Evolutionary conservation across 2,797 vertebrate species (phyloP).

Genomic region (Esox lucius): DNA sequence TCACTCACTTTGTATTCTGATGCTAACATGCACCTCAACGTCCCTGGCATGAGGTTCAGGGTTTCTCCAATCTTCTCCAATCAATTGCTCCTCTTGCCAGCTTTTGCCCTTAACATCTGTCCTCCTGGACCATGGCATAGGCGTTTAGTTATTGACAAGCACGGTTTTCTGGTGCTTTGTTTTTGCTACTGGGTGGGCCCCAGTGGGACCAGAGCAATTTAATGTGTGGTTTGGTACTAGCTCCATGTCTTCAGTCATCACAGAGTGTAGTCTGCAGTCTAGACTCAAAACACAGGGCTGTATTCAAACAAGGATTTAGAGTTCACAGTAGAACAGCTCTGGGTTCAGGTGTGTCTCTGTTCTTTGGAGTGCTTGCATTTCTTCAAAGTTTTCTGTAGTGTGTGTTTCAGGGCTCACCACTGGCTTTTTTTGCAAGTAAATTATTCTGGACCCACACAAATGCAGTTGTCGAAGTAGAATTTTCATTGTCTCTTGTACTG

Average conservation of each 20-base stretch:
- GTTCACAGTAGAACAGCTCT: conserved; percentile 1
- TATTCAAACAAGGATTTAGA: background rate
- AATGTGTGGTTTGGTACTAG: background rate
- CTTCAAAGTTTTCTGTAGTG: no score
- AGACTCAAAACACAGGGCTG: conserved; percentile 1
- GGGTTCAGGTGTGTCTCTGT: background rate
- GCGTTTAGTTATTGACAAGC: background rate
- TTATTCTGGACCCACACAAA: no score
- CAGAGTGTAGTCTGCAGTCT: background rate
- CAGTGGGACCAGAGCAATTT: background rate
- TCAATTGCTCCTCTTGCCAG: background rate
- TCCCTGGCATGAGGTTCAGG: background rate
- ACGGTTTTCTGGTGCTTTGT: background rate
- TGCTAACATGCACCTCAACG: background rate
- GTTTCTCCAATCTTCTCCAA: background rate
- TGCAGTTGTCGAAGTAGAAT: no score
- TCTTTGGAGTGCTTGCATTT: background rate
- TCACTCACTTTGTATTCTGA: background rate
- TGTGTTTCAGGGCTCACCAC: no score
- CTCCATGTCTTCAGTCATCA: background rate
- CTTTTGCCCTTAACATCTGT: background rate
- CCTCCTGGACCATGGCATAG: background rate
- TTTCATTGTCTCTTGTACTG: no score
- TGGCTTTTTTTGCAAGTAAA: no score
- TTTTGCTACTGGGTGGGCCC: background rate